Base-by-base conservation (phyloP, 1,140 invertebrate genomes). In the Cherax destructor region DNA sequence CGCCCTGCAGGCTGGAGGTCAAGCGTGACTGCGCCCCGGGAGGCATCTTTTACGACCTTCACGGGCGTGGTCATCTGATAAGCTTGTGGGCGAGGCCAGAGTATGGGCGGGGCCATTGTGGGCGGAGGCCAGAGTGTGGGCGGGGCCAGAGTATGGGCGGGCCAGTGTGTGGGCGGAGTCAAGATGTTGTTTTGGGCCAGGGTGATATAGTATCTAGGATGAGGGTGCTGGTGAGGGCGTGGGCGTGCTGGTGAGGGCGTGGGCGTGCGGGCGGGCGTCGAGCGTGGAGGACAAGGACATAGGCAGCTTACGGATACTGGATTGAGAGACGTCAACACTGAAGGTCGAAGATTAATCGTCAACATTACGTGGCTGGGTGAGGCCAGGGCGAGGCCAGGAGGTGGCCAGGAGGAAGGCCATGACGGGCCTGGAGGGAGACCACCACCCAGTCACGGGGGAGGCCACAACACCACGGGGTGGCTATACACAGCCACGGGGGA, bases 11-110 rank as follows among this genome's bases (percentile, higher is more conserved):
- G 61, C 11, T 52, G 56, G 24, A 69, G 69, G 81, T 69, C 59
- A 83, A 47, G 56, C 81, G 81, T 83, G 81, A 83, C 81, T 83
- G 81, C 61, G 61, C 11, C 18, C 30, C 2, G 16, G 59, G 59
- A 41, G 59, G 21, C n/a, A 30, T 21, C 24, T 74, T 74, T 74
- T 74, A 74, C 69, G 69, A 74, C n/a, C 24, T 74, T 5, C n/a
- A 74, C 24, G 61, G 69, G 59, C 81, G 81, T 69, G 81, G 52
- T 83, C 61, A 69, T 59, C 18, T 69, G 59, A 65, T 69, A 49
- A 52, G 30, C 47, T 4, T 61, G 80, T 9, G 65, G 65, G 65
- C 21, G 65, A 21, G 65, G 21, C 18, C 65, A 69, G 13, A 13
- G 30, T 69, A 6, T 18, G 65, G 21, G 65, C 65, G 18, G 65